These are phyloP conservation scores for Tenrec ecaudatus DNA, from an alignment of 2,113 vertebrate genomes.

Conservation along the genomic window DNA sequence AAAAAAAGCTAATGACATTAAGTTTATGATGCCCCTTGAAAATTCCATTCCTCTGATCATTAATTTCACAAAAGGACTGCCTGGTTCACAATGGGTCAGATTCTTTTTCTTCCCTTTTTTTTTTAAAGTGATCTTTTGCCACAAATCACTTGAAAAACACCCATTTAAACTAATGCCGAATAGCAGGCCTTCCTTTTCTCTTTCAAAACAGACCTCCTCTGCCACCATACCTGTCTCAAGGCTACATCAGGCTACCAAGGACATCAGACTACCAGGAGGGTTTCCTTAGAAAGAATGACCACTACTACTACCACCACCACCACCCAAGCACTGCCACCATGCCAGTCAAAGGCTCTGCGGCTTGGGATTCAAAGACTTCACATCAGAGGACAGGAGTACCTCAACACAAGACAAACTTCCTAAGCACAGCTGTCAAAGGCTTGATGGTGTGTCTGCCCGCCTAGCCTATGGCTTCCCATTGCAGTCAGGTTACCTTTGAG, in stretches of 20 bases:
- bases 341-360: neutral
- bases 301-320: too few relatives aligned
- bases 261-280: too few relatives aligned
- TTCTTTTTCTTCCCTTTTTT: too few relatives aligned
- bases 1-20: neutral
- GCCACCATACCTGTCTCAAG: too few relatives aligned
- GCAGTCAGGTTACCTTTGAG: too few relatives aligned
- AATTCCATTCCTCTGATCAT: conserved; percentile 23
- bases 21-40: neutral
- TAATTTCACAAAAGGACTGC: conserved; percentile 34
- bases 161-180: conserved; percentile 21
- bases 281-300: too few relatives aligned
- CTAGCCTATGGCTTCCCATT: neutral
- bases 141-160: conserved; percentile 23
- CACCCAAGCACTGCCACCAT: too few relatives aligned
- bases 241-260: too few relatives aligned
- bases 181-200: neutral
- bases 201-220: conserved; percentile 25
- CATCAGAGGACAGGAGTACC: neutral
- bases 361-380: conserved; percentile 28
- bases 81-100: neutral
- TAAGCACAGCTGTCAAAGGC: neutral
- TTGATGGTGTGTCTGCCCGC: neutral
- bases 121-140: neutral
- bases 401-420: neutral